Percentiles rank a stretch among this genome's conserved stretches.
Conservation (phyloP, 2,113 vertebrate genomes). For the Hirundichthys speculiger region DNA sequence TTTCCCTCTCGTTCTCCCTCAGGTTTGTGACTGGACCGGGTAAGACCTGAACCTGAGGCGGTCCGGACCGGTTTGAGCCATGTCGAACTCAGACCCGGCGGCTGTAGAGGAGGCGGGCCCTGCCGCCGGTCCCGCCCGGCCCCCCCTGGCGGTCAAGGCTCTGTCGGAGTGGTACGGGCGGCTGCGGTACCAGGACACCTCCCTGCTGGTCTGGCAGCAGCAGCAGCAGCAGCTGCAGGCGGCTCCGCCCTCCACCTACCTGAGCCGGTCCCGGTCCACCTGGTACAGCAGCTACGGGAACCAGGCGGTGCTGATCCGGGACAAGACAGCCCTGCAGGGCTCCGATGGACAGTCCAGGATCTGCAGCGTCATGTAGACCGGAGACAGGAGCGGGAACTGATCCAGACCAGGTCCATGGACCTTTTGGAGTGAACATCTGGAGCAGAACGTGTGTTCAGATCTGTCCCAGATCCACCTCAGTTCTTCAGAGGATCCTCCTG, state of each 20-base stretch:
- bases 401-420: background rate
- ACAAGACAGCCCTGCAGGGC: slow-evolving; percentile 77
- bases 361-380: slow-evolving; percentile 86
- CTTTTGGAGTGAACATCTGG: too few relatives aligned
- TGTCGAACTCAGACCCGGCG: slow-evolving; percentile 24
- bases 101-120: slow-evolving; percentile 5
- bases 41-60: background rate
- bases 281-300: slow-evolving; percentile 95
- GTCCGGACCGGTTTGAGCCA: background rate
- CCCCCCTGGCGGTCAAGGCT: slow-evolving; percentile 88
- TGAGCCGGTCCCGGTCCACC: slow-evolving; percentile 88
- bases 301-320: slow-evolving; percentile 89
- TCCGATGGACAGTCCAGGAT: slow-evolving; percentile 84
- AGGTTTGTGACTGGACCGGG: slow-evolving; percentile 6
- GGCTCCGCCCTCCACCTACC: slow-evolving; percentile 82
- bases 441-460: too few relatives aligned
- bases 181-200: slow-evolving; percentile 88
- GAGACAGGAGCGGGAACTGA: background rate
- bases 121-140: slow-evolving; percentile 4
- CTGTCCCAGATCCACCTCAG: too few relatives aligned
- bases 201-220: slow-evolving; percentile 90
- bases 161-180: slow-evolving; percentile 84
- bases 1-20: background rate
- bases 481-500: too few relatives aligned
- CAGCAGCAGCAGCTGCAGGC: slow-evolving; percentile 89